Evolutionary conservation across 2,888 invertebrate species (phyloP), one percentile per base, ranked within the genome.

Genomic region (Phengaris arion): DNA sequence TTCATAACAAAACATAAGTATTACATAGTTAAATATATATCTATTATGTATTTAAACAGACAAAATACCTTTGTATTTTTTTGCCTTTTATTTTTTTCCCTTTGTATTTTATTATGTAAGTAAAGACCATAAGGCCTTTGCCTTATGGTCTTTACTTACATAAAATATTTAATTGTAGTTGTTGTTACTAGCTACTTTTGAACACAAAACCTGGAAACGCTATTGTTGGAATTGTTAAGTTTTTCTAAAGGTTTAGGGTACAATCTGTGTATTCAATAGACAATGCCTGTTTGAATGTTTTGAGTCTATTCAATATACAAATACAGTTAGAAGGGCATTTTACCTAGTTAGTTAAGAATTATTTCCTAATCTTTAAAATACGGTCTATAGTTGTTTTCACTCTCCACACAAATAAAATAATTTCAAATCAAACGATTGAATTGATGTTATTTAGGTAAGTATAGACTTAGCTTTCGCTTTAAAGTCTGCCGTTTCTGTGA

Each of bases 141-240:
- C 0, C 22, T 10, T 5, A 59, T 59, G 35, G 35, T 59, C 22
- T 59, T n/a, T 6, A 45, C 35, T 52, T 12, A 12, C 35, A 35
- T 64, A 64, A 64, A 64, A 64, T 64, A 45, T 64, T 64, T 64
- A 35, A 64, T 64, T 64, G 64, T 64, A 64, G 35, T 35, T 35
- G 52, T 64, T 45, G 64, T 64, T 13, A 64, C 59, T 22, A 35
- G 12, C 45, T 64, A 64, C 6, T 64, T 59, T 59, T 64, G 35
- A 64, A 64, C 64, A 52, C 52, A 45, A 45, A 35, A 64, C 35
- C 64, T 64, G 35, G 64, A 64, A 64, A 45, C 35, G 6, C 9
- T 64, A 45, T 64, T 64, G 64, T 64, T 10, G 52, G 48, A 48
- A 48, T 48, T 4, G 48, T 48, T 10, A 52, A 64, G 13, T 45